Conservation (phyloP, 2,888 invertebrate genomes). For the Incurvaria masculella region DNA sequence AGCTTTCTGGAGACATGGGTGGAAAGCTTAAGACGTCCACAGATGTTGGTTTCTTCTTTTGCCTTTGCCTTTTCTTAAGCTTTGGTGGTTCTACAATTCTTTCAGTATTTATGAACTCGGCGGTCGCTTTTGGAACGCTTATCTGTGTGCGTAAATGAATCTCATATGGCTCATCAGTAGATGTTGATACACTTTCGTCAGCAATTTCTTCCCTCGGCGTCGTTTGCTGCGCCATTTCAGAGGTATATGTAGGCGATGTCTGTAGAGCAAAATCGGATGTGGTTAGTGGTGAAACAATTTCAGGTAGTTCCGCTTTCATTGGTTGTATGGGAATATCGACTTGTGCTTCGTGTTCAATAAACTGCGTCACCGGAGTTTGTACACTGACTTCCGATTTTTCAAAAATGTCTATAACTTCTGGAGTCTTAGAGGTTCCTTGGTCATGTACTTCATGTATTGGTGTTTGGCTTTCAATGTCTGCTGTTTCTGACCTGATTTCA, state of each 20-base stretch:
- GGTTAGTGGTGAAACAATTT: background rate
- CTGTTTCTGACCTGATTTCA: slow-evolving; percentile 35
- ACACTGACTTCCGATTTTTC: slow-evolving; percentile 33
- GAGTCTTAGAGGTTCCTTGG: slow-evolving; percentile 40
- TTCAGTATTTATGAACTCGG: slow-evolving; percentile 41
- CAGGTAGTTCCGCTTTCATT: slow-evolving; percentile 10
- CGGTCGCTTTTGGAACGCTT: slow-evolving; percentile 46
- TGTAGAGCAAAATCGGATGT: slow-evolving; percentile 23
- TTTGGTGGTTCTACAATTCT: slow-evolving; percentile 32
- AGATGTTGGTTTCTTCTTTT: slow-evolving; percentile 38
- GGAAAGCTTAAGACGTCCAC: background rate
- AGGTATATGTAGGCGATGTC: slow-evolving; percentile 15
- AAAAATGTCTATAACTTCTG: slow-evolving; percentile 25
- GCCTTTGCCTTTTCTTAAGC: slow-evolving; percentile 34
- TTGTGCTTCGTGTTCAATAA: slow-evolving; percentile 25
- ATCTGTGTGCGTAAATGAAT: slow-evolving; percentile 59
- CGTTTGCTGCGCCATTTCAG: slow-evolving; percentile 44
- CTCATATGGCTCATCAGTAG: slow-evolving; percentile 57
- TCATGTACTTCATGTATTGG: slow-evolving; percentile 29
- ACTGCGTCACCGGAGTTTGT: slow-evolving; percentile 32
- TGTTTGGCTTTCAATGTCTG: slow-evolving; percentile 42
- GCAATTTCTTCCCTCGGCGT: slow-evolving; percentile 56
- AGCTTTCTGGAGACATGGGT: slow-evolving; percentile 37
- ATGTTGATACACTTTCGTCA: slow-evolving; percentile 47
- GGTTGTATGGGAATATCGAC: slow-evolving; percentile 20